Percentiles rank a stretch among this genome's conserved stretches.
Evolutionary conservation across 2,113 vertebrate genomes (phyloP).

Genomic region (Dunckerocampus dactyliophorus): DNA sequence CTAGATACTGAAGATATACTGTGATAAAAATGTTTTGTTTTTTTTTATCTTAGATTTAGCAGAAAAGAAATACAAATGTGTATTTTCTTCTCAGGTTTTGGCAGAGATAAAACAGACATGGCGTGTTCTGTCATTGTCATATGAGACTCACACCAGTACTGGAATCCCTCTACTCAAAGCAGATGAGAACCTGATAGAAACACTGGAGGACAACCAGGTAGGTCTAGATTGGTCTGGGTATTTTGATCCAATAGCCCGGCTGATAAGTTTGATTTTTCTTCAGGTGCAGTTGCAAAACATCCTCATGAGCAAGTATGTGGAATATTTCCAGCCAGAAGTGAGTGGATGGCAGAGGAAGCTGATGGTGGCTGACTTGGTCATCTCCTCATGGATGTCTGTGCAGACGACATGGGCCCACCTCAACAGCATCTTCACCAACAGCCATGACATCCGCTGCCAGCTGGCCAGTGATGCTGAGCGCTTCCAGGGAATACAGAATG

Average conservation of each 20-base stretch:
- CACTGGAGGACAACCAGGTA: conserved; percentile 75
- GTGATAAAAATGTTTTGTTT: no score
- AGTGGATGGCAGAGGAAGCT: conserved; percentile 77
- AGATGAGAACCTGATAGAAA: conserved; percentile 79
- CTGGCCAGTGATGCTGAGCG: conserved; percentile 73
- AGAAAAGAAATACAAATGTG: background rate
- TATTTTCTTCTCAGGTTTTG: conserved; percentile 57
- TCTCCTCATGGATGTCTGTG: conserved; percentile 76
- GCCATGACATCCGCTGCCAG: conserved; percentile 78
- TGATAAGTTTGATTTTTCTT: background rate
- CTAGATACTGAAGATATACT: no score
- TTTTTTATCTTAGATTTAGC: background rate
- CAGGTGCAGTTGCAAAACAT: conserved; percentile 79
- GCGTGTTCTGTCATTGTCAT: conserved; percentile 68
- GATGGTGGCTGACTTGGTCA: conserved; percentile 76
- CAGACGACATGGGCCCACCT: conserved; percentile 81
- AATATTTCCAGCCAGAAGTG: conserved; percentile 78
- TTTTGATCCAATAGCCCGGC: background rate
- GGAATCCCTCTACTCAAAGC: conserved; percentile 71
- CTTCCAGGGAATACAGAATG: conserved; percentile 74
- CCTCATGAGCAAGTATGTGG: conserved; percentile 82
- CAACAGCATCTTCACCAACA: conserved; percentile 80
- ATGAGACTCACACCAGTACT: conserved; percentile 60
- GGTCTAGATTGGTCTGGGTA: background rate
- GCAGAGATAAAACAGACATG: conserved; percentile 71